Evolutionary conservation across 2,888 invertebrate genomes (phyloP).

Genomic region (Polyommatus iphigenia): DNA sequence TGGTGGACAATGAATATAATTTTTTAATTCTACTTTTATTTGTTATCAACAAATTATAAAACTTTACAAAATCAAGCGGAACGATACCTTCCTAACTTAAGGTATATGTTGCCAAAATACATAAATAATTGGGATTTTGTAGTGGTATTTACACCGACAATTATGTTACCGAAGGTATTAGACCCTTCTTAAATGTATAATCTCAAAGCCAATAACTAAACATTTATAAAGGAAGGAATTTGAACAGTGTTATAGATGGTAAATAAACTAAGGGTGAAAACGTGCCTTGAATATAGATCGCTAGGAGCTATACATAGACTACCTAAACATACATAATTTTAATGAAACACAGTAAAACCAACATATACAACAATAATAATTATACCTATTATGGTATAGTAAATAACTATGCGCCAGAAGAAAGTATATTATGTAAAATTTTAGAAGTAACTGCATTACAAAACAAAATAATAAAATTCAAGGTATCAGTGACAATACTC

Average conservation of each 20-base stretch:
- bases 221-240: constrained; percentile 19
- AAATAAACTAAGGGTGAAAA: constrained; percentile 12
- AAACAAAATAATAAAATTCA: too few relatives aligned
- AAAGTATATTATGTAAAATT: too few relatives aligned
- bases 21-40: too few relatives aligned
- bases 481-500: too few relatives aligned
- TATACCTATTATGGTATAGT: too few relatives aligned
- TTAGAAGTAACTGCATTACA: too few relatives aligned
- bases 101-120: background rate
- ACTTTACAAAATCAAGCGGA: background rate
- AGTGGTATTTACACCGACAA: background rate
- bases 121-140: background rate
- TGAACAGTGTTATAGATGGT: constrained; percentile 19
- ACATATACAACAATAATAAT: background rate
- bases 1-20: background rate
- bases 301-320: background rate
- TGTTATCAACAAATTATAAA: background rate
- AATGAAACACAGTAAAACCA: background rate
- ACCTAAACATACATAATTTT: constrained; percentile 12
- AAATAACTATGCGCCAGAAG: too few relatives aligned
- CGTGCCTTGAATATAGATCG: constrained; percentile 5
- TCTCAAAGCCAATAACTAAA: constrained; percentile 11
- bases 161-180: background rate
- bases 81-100: background rate
- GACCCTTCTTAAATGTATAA: constrained; percentile 3